Base-by-base conservation (phyloP, 2,797 vertebrate genomes). In the Halcyon badia region DNA sequence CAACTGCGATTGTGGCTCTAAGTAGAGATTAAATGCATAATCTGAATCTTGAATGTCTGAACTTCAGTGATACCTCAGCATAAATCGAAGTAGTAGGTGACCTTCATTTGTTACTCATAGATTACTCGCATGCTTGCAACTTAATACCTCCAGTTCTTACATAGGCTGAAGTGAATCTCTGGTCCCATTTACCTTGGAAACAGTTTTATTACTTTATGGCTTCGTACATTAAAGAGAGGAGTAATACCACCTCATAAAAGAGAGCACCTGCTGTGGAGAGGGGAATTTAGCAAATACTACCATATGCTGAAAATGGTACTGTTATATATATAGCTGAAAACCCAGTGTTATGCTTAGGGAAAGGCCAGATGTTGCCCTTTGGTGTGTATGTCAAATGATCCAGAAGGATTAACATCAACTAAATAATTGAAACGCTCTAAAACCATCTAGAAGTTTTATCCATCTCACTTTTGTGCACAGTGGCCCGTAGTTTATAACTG, bases 181-280 rank as follows among this genome's bases (percentile, higher is more conserved):
- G 39, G 20, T 82, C 64, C 30, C 42, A 21, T 66, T 95, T 92
- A 51, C 46, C 76, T 68, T 87, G 79, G 66, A 95, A 96, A 91
- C 33, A 56, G 13, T 77, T 89, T 79, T 28, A 52, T 89, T 89
- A 33, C 69, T 94, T 97, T 71, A 82, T 90, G 52, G 52, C 58
- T 81, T 87, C 84, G 49, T 42, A n/a, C 60, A 37, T 94, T 93
- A 96, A 86, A 84, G 56, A 57, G 48, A 28, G 24, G 44, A 46
- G 46, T 77, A 82, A 41, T 62, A 70, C 24, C 49, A 52, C 51
- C 37, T 87, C 56, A 41, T 91, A 83, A 91, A 87, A 76, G 10
- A 75, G 11, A 84, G 60, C 52, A 87, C 42, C 58, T 79, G 65
- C 44, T 90, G 37, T 76, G 76, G 61, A 84, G 37, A 94, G 14